A percentile compares a stretch with the other conserved stretches of the same genome.
These are phyloP conservation scores for Drosophila formosana DNA, from an alignment of 2,888 invertebrate species.

Conservation along the genomic window DNA sequence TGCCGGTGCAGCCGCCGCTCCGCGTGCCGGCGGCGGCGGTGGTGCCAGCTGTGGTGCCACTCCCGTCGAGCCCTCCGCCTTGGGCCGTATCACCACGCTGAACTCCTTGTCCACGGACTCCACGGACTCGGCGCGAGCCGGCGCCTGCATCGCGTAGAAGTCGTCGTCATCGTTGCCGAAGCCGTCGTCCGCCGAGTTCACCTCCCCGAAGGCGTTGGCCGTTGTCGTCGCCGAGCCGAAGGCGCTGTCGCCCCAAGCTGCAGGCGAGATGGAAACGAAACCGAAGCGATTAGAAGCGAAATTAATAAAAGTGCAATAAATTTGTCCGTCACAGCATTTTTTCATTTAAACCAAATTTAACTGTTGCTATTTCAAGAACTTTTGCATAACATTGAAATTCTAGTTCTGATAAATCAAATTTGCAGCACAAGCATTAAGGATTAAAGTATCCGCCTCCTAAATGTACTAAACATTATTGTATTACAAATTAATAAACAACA, in stretches of 20 bases:
- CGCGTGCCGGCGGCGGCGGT: constrained; percentile 86
- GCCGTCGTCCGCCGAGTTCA: constrained; percentile 82
- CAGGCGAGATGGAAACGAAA: neutral
- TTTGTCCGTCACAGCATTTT: too few relatives aligned
- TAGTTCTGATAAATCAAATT: too few relatives aligned
- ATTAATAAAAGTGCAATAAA: too few relatives aligned
- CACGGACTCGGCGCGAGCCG: constrained; percentile 88
- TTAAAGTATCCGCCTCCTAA: too few relatives aligned
- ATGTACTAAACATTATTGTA: too few relatives aligned
- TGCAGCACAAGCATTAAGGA: too few relatives aligned
- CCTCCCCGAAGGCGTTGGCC: constrained; percentile 82
- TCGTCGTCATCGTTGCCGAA: constrained; percentile 91
- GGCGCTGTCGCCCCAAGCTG: constrained; percentile 85
- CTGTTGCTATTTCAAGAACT: too few relatives aligned
- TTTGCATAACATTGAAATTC: too few relatives aligned
- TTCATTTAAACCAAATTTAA: too few relatives aligned
- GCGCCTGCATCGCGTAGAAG: constrained; percentile 92
- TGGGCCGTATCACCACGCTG: constrained; percentile 90
- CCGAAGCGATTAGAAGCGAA: too few relatives aligned
- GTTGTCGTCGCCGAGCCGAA: constrained; percentile 81
- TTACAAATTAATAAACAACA: too few relatives aligned
- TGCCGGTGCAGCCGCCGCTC: constrained; percentile 26
- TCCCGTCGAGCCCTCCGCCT: constrained; percentile 85
- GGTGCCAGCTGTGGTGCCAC: constrained; percentile 91
- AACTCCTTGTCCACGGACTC: constrained; percentile 92